Conservation (phyloP, 2,888 invertebrate genomes). For the Spodoptera exigua region DNA sequence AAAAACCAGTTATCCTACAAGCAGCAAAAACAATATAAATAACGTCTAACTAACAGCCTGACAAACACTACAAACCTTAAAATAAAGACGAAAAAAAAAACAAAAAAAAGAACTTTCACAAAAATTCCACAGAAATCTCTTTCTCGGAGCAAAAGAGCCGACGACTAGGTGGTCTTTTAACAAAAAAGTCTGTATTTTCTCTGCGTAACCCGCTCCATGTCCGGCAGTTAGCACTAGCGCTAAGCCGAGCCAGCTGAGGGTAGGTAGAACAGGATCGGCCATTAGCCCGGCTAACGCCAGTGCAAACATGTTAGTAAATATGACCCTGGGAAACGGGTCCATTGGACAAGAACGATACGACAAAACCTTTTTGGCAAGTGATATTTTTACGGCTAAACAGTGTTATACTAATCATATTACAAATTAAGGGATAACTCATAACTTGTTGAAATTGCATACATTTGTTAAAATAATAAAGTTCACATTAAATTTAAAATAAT, state of each 20-base stretch:
- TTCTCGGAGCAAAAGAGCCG: conserved; percentile 46
- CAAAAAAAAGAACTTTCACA: conserved; percentile 33
- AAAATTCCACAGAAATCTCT: conserved; percentile 42
- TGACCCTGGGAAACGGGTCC: conserved; percentile 43
- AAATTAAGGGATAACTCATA: too few species aligned
- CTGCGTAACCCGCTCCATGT: conserved; percentile 54
- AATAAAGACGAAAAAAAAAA: conserved; percentile 31
- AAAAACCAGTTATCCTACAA: too few species aligned
- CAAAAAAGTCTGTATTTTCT: conserved; percentile 54
- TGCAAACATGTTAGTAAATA: conserved; percentile 78
- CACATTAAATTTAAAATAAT: too few species aligned
- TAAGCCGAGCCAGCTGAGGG: conserved; percentile 47
- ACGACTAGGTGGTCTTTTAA: conserved; percentile 53
- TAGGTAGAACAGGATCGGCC: conserved; percentile 70
- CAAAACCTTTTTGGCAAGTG: neutral
- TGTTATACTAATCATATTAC: too few species aligned
- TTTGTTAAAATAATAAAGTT: too few species aligned
- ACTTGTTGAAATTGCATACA: too few species aligned
- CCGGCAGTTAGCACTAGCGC: conserved; percentile 52
- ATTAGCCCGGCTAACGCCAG: conserved; percentile 76
- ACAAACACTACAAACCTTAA: conserved; percentile 16
- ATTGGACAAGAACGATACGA: conserved; percentile 9
- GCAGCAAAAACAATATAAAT: too few species aligned
- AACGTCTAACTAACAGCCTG: conserved; percentile 16
- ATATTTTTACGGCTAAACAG: too few species aligned